A percentile compares a stretch with the other conserved stretches of the same genome.
Conservation (phyloP, 2,888 invertebrate species). For the Barypeithes pellucidus region DNA sequence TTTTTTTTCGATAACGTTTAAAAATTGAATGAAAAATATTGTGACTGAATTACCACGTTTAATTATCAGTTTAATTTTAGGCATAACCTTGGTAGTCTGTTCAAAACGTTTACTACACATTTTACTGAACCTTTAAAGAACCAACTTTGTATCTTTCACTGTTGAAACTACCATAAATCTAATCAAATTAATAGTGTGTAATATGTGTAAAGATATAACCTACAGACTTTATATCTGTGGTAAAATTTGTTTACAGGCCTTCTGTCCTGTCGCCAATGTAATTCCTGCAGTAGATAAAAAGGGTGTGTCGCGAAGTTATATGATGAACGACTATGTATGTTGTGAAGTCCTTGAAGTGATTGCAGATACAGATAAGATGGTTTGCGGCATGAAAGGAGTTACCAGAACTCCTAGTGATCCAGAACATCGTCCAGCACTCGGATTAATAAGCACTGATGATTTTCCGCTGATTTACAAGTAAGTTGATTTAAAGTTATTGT, state of each 20-base stretch:
- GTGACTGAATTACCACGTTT: too few species aligned
- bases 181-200: too few species aligned
- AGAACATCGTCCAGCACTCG: slow-evolving; percentile 82
- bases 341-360: slow-evolving; percentile 91
- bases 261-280: slow-evolving; percentile 80
- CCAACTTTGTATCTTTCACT: too few species aligned
- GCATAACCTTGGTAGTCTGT: too few species aligned
- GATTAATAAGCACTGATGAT: slow-evolving; percentile 87
- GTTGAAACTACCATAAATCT: too few species aligned
- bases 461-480: slow-evolving; percentile 90
- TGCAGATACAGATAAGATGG: slow-evolving; percentile 90
- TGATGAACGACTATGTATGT: slow-evolving; percentile 88
- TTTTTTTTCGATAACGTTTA: too few species aligned
- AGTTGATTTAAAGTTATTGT: slow-evolving; percentile 67
- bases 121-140: too few species aligned
- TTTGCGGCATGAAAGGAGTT: slow-evolving; percentile 88
- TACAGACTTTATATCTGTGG: neutral
- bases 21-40: too few species aligned
- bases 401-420: slow-evolving; percentile 81
- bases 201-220: too few species aligned
- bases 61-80: too few species aligned
- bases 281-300: slow-evolving; percentile 87
- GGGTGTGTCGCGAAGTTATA: slow-evolving; percentile 83
- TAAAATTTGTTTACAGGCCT: slow-evolving; percentile 72
- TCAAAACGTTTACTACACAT: too few species aligned